phyloP scores from a whole-genome alignment of 2,113 vertebrate genomes.

The Nibea albiflora region DNA sequence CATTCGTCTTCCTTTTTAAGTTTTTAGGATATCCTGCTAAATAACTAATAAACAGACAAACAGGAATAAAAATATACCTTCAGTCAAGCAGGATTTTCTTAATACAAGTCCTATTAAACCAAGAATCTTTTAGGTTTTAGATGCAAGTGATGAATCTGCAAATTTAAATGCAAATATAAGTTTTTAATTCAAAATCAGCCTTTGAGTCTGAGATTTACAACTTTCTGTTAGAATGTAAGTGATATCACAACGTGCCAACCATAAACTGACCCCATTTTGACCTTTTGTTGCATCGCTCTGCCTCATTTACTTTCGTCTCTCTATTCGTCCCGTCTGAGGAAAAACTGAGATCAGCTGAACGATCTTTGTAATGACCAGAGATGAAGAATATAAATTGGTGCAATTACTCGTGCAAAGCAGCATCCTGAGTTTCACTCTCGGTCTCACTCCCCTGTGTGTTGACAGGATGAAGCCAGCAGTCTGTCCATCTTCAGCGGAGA shows the following conservation, averaged over 20 bases:
- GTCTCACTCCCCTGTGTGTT: not conserved
- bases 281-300: too few relatives aligned
- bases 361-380: not conserved
- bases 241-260: too few relatives aligned
- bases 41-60: not conserved
- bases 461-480: slow-evolving; percentile 88
- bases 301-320: too few relatives aligned
- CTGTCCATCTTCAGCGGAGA: slow-evolving; percentile 97
- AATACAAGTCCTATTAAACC: not conserved
- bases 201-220: not conserved
- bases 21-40: not conserved
- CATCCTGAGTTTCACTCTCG: not conserved
- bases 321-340: too few relatives aligned
- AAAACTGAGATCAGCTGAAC: not conserved
- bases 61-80: too few relatives aligned
- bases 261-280: too few relatives aligned
- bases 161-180: not conserved
- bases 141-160: not conserved
- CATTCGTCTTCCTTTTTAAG: not conserved
- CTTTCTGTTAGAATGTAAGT: too few relatives aligned
- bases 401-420: not conserved
- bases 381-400: not conserved
- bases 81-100: not conserved
- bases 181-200: not conserved
- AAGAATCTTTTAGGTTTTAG: not conserved